A percentile compares a stretch with the other conserved stretches of the same genome.
These are phyloP conservation scores for Pyxicephalus adspersus DNA, from an alignment of 2,113 vertebrate genomes.

Conservation along the genomic window DNA sequence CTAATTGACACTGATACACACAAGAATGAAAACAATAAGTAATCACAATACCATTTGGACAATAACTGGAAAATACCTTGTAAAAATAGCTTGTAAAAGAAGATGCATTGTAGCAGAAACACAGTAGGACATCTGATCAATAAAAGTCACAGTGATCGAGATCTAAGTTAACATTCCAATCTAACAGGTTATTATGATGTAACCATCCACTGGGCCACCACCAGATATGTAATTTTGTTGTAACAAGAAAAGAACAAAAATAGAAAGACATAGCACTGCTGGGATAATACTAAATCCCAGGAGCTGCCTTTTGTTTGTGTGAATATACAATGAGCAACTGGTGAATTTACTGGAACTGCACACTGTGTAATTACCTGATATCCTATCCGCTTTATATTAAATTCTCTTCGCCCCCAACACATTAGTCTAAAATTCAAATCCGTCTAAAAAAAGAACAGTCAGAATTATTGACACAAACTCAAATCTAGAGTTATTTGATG, in stretches of 20 bases:
- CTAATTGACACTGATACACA: not conserved
- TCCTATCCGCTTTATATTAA: no score
- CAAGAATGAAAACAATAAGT: not conserved
- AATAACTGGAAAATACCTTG: not conserved
- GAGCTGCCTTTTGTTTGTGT: no score
- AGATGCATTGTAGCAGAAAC: slow-evolving; percentile 27
- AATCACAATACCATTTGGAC: not conserved
- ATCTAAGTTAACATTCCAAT: slow-evolving; percentile 16
- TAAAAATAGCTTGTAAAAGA: slow-evolving; percentile 15
- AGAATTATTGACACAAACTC: no score
- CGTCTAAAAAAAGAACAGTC: no score
- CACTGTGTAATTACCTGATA: no score
- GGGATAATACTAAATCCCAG: no score
- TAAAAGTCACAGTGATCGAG: slow-evolving; percentile 17
- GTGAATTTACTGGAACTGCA: no score
- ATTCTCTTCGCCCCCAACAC: no score
- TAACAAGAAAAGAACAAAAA: not conserved
- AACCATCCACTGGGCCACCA: not conserved
- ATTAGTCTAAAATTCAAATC: no score
- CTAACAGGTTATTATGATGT: not conserved
- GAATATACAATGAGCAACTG: no score
- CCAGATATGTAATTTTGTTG: not conserved
- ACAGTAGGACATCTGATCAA: slow-evolving; percentile 23
- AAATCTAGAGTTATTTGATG: no score
- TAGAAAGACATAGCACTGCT: not conserved